These are phyloP conservation scores for Cremastinae sp. DNA, from an alignment of 2,888 invertebrate genomes.

Conservation along the genomic window DNA sequence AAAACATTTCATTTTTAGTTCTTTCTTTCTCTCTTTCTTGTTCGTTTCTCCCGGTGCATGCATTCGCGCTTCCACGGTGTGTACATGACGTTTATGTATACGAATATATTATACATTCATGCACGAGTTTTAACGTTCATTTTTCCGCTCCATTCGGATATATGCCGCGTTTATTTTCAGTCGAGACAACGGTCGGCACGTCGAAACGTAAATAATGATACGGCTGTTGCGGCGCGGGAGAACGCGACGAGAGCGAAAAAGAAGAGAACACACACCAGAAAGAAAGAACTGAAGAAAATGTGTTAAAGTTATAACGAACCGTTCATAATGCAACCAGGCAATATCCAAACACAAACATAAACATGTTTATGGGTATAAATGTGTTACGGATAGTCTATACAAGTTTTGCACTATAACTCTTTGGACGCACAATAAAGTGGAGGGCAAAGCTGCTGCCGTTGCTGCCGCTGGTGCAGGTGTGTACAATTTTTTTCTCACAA, in stretches of 20 bases:
- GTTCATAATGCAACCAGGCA: slow-evolving; percentile 41
- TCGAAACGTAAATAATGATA: slow-evolving; percentile 57
- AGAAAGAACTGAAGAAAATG: slow-evolving; percentile 24
- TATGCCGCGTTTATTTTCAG: slow-evolving; percentile 26
- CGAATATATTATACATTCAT: background rate
- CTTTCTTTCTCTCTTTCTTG: slow-evolving; percentile 17
- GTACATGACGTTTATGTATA: slow-evolving; percentile 12
- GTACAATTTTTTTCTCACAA: slow-evolving; percentile 21
- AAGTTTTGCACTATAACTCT: slow-evolving; percentile 38
- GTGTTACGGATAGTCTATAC: slow-evolving; percentile 27
- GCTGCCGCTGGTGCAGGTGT: slow-evolving; percentile 58
- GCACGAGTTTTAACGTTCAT: slow-evolving; percentile 36
- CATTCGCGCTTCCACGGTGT: background rate
- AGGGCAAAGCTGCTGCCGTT: slow-evolving; percentile 33
- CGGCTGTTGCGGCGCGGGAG: slow-evolving; percentile 4
- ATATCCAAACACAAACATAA: background rate
- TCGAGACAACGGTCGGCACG: slow-evolving; percentile 35
- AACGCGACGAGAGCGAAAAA: slow-evolving; percentile 21
- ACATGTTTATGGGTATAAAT: slow-evolving; percentile 26
- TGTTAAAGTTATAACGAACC: slow-evolving; percentile 49
- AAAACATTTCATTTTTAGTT: too few relatives aligned
- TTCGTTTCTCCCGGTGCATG: slow-evolving; percentile 1
- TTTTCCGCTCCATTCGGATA: slow-evolving; percentile 30
- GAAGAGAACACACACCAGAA: slow-evolving; percentile 8
- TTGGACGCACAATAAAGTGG: slow-evolving; percentile 25